Base-by-base conservation (phyloP, 1,140 invertebrate genomes). In the Ptiloglossa arizonensis region DNA sequence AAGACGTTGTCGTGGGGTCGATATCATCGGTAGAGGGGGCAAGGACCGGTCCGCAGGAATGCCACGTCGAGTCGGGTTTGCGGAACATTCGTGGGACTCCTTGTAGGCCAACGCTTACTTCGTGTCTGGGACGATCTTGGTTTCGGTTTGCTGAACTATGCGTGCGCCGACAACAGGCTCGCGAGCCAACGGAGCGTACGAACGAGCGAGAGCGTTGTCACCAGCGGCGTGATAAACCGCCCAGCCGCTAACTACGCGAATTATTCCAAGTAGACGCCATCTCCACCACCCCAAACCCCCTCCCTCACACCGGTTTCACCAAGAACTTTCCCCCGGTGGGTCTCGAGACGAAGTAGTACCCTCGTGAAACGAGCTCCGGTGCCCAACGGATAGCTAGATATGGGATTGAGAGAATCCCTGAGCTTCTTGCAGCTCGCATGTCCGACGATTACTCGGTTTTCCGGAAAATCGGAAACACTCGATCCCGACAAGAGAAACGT, bases 221-320 rank as follows among this genome's bases (percentile, higher is more conserved):
- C 84, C 60, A 68, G 64, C 83, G 82, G 76, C 71, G 86, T 89
- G 88, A 88, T 89, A 89, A 89, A 89, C 81, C 87, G 76, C 79
- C n/a, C 74, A 70, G 35, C 70, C 78, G 82, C 82, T 88, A 89
- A 89, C 88, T 88, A 87, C 83, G 80, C 82, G 84, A 89, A 89
- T 89, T 89, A 89, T 89, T 89, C 86, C 87, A 87, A 88, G 87
- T 88, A 87, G 86, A 87, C 72, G 83, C 50, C 81, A 56, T 35
- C 62, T 52, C 48, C 52, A 46, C 22, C 60, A 5, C n/a, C 38
- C 52, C 74, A 56, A 50, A 63, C 48, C 56, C 64, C n/a, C n/a
- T 41, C 41, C 56, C 6, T 29, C 52, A 46, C n/a, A 44, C 56
- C 24, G 69, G 66, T 79, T 85, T 11, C 41, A 50, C 79, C 59